Base-by-base conservation (phyloP, 2,113 vertebrate species). In the Rhabdornis inornatus region DNA sequence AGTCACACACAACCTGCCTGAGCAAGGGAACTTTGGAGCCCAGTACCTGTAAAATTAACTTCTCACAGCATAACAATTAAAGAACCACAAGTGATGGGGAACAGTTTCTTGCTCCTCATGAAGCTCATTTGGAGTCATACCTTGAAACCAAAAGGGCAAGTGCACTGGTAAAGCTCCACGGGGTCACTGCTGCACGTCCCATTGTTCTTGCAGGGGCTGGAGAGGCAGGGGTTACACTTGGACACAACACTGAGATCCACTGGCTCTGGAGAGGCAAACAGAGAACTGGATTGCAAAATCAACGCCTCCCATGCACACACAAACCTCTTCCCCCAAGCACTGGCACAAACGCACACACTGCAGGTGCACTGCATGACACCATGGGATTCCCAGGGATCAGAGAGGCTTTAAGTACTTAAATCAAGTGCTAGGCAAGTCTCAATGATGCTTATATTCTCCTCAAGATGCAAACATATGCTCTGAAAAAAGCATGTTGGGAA, bases 111-210 rank as follows among this genome's bases (percentile, higher is more conserved):
- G 52, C n/a, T 68, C 37, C 75, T 49, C n/a, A 13, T 23, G 10
- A 2, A 28, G 55, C 5, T 75, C 40, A 63, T 20, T 10, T 52
- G 45, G 6, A 44, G 45, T 40, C 97, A 82, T 98, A 99, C 99
- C 99, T 99, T 99, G 97, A 99, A 99, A 82, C 99, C 98, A 56
- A 98, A 98, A 23, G 98, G 99, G 75, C 99, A 99, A 91, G 98
- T 98, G 94, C 99, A 99, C 84, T 95, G 99, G 97, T 99, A 99
- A 8, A 98, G 98, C 60, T 99, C 99, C 68, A 97, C 96, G 0
- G 97, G 95, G 33, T 99, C 99, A 31, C 97, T 98, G 89, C 97
- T 98, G 94, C 99, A 99, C 0, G 99, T 99, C 27, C 99, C 99
- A 0, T 99, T 99, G 97, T 99, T 99, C 97, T 98, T 98, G 93